phyloP scores from a whole-genome alignment of 1,140 invertebrate genomes.

The Chrysomallon squamiferum region DNA sequence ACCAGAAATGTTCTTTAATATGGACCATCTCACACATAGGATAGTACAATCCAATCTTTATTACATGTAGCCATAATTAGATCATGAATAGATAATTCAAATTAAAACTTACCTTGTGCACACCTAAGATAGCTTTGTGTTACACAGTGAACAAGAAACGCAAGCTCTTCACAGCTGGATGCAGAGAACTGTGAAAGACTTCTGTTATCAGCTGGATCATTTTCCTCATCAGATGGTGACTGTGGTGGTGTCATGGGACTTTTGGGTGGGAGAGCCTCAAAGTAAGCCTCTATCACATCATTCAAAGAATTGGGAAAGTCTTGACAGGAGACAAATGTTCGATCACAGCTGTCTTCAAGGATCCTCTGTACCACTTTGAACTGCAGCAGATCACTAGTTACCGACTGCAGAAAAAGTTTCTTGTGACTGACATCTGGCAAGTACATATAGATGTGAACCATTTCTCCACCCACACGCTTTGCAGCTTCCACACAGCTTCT shows the following conservation, averaged over 20 bases:
- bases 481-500: constrained; percentile 12
- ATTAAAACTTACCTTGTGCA: constrained; percentile 13
- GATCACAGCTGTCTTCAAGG: constrained; percentile 15
- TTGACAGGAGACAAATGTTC: constrained; percentile 1
- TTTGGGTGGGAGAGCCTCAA: constrained; percentile 10
- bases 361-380: constrained; percentile 15
- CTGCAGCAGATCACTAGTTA: constrained; percentile 5
- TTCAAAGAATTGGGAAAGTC: constrained; percentile 11
- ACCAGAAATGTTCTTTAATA: too few species aligned
- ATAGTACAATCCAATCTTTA: too few species aligned
- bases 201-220: background rate
- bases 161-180: constrained; percentile 16
- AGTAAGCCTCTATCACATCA: constrained; percentile 13
- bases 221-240: constrained; percentile 14
- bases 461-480: constrained; percentile 3
- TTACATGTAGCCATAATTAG: too few species aligned
- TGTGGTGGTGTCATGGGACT: constrained; percentile 19
- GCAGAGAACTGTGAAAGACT: constrained; percentile 5
- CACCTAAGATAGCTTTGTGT: constrained; percentile 15
- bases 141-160: constrained; percentile 12
- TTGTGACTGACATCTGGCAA: constrained; percentile 5
- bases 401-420: constrained; percentile 9
- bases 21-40: too few species aligned
- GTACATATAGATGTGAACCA: constrained; percentile 14
- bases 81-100: background rate